phyloP scores from a whole-genome alignment of 2,113 vertebrate species.

The Anthoscopus minutus region DNA sequence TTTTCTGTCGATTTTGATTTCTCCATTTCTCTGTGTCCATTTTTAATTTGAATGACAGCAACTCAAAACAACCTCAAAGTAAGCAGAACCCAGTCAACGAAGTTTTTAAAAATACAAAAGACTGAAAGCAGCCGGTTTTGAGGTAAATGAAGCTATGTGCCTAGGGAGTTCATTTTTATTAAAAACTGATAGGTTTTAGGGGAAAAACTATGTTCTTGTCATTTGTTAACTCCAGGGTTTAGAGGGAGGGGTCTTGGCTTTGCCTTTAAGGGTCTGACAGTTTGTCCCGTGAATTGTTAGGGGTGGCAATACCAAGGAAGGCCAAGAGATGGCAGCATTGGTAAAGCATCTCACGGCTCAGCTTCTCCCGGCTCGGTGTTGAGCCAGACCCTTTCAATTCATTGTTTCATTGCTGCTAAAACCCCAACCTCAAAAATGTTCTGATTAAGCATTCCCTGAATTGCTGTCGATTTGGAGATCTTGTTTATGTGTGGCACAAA shows the following conservation, averaged over 20 bases:
- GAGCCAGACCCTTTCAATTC: not conserved
- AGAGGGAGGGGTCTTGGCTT: not conserved
- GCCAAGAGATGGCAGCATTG: slow-evolving; percentile 74
- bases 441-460: not conserved
- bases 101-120: not conserved
- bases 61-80: not conserved
- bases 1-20: not conserved
- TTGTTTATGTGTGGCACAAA: not conserved
- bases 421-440: not conserved
- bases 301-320: not conserved
- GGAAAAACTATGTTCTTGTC: not conserved
- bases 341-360: slow-evolving; percentile 23
- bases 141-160: not conserved
- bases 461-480: not conserved
- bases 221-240: not conserved
- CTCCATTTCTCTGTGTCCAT: not conserved
- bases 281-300: not conserved
- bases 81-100: not conserved
- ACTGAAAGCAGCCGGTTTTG: not conserved
- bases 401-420: not conserved
- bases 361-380: not conserved
- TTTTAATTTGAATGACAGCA: not conserved
- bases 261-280: not conserved
- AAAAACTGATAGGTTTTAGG: not conserved
- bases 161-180: not conserved